phyloP scores from a whole-genome alignment of 1,140 invertebrate species.

The Pygmarrhopalites habei region DNA sequence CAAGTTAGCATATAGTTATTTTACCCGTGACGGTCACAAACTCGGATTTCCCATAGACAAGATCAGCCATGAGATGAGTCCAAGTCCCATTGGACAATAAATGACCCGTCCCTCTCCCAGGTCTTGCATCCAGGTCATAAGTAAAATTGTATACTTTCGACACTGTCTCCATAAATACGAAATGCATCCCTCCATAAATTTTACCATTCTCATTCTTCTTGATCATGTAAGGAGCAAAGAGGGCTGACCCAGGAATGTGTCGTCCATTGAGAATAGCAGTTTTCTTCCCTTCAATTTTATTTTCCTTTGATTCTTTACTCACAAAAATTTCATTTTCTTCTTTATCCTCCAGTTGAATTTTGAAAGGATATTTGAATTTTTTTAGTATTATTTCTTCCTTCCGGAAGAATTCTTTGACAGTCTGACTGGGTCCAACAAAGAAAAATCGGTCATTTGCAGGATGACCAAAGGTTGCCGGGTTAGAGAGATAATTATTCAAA shows the following conservation, averaged over 20 bases:
- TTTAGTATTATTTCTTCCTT: too few species aligned
- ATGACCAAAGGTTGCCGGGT: too few species aligned
- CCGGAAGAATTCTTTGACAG: too few species aligned
- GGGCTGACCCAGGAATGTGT: not conserved
- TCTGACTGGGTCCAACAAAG: too few species aligned
- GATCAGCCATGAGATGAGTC: not conserved
- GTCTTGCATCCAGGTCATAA: not conserved
- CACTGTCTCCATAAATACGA: not conserved
- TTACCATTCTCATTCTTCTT: not conserved
- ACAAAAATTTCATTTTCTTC: too few species aligned
- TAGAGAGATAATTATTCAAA: too few species aligned
- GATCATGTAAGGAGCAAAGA: conserved; percentile 6
- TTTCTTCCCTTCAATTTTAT: too few species aligned
- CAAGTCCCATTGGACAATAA: conserved; percentile 1
- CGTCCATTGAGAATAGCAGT: not conserved
- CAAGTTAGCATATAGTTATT: too few species aligned
- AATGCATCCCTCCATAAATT: not conserved
- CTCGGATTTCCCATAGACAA: not conserved
- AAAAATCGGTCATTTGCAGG: too few species aligned
- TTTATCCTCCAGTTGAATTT: too few species aligned
- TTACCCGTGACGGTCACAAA: conserved; percentile 2
- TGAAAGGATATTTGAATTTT: too few species aligned
- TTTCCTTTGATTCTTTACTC: too few species aligned
- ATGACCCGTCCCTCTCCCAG: not conserved
- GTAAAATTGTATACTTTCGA: conserved; percentile 4